Conservation (phyloP, 2,797 vertebrate genomes). For the Agapornis canus region DNA sequence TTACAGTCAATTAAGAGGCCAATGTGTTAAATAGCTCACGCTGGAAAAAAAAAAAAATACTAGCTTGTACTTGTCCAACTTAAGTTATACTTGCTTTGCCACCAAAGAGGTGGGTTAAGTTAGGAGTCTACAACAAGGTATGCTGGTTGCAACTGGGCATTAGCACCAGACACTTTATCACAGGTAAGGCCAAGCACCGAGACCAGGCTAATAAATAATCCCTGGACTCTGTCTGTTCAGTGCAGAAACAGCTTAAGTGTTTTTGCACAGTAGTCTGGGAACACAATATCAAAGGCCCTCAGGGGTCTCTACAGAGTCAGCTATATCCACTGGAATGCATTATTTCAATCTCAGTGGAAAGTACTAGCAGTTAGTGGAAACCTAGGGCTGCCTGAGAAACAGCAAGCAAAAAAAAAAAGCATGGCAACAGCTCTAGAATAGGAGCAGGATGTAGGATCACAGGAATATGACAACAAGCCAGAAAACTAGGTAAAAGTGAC, state of each 20-base stretch:
- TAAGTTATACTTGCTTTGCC: neutral
- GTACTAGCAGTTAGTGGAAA: neutral
- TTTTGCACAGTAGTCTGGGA: neutral
- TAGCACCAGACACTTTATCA: neutral
- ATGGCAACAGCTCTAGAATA: neutral
- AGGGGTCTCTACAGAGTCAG: neutral
- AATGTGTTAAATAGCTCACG: neutral
- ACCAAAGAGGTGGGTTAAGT: neutral
- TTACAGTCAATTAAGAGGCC: slow-evolving; percentile 39
- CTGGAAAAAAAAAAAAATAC: neutral
- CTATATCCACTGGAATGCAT: neutral
- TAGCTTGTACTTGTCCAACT: slow-evolving; percentile 16
- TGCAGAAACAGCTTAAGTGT: neutral
- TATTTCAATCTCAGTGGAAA: neutral
- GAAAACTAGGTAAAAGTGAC: neutral
- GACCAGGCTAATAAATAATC: neutral
- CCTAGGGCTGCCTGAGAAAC: neutral
- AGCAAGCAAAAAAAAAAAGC: neutral
- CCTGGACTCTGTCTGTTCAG: neutral
- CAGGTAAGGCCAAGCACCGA: neutral
- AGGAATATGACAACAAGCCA: neutral
- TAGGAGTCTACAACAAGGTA: neutral
- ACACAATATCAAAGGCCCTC: neutral
- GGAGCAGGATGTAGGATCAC: neutral
- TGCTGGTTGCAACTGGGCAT: neutral